Percentiles rank a stretch among this genome's conserved stretches.
Evolutionary conservation across 2,888 invertebrate genomes (phyloP).

Genomic region (Lasioglossum vierecki): DNA sequence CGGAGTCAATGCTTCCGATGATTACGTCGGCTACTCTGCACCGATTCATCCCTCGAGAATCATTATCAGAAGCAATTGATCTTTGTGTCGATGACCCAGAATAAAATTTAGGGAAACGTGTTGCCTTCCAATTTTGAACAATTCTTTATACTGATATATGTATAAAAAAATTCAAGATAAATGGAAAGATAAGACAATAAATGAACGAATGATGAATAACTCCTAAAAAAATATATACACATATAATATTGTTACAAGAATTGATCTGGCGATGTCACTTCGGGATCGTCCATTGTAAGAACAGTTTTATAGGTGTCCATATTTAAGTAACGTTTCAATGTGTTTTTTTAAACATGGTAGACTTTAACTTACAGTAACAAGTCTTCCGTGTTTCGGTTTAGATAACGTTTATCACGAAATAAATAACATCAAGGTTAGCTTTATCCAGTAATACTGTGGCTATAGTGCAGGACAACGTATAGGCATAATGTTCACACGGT

Average conservation of each 20-base stretch:
- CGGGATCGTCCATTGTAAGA: no score
- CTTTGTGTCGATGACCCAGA: not conserved
- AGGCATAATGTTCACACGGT: slow-evolving; percentile 46
- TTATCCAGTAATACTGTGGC: slow-evolving; percentile 28
- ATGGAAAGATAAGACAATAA: not conserved
- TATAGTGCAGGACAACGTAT: slow-evolving; percentile 11
- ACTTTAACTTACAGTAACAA: not conserved
- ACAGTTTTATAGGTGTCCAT: not conserved
- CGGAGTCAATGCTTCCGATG: not conserved
- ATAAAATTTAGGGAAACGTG: not conserved
- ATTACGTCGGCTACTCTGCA: no score
- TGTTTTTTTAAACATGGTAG: not conserved
- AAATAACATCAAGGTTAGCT: slow-evolving; percentile 31
- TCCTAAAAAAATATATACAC: no score
- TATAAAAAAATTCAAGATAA: not conserved
- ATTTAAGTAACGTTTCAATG: not conserved
- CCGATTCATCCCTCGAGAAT: not conserved
- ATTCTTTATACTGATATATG: not conserved
- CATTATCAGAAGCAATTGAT: not conserved
- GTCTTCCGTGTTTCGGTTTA: not conserved
- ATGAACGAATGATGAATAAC: no score
- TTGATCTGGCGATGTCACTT: no score
- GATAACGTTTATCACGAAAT: slow-evolving; percentile 35
- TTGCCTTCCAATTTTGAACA: not conserved
- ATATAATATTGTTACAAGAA: not conserved